Evolutionary conservation across 2,888 invertebrate species (phyloP).

Genomic region (Mythimna impura): DNA sequence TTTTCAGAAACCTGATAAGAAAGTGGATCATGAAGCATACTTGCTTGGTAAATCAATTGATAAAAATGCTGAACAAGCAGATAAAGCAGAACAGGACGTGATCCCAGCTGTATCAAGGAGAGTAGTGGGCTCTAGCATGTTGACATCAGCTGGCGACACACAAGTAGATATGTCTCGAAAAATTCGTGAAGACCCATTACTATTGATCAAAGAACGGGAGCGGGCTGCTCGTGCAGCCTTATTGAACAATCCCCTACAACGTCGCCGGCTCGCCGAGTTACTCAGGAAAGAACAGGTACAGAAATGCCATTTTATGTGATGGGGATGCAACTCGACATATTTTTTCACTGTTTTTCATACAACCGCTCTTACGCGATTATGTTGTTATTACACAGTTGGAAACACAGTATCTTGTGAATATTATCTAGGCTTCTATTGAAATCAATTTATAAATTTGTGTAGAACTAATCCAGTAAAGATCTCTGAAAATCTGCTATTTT

Average conservation of each 20-base stretch:
- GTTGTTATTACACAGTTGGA: no score
- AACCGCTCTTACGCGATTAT: no score
- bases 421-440: no score
- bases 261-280: conserved; percentile 96
- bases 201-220: conserved; percentile 96
- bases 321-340: no score
- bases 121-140: conserved; percentile 86
- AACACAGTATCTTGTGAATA: no score
- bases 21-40: conserved; percentile 96
- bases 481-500: no score
- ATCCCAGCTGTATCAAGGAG: conserved; percentile 92
- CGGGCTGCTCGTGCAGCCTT: conserved; percentile 96
- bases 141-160: conserved; percentile 88
- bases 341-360: no score
- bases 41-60: conserved; percentile 95
- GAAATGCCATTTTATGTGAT: neutral
- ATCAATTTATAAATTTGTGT: no score
- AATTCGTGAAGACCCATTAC: conserved; percentile 97
- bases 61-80: conserved; percentile 92
- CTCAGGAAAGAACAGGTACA: conserved; percentile 91
- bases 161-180: conserved; percentile 97
- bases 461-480: no score
- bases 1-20: conserved; percentile 90
- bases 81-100: conserved; percentile 93
- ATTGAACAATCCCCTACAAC: conserved; percentile 97